Percentiles rank a stretch among this genome's conserved stretches.
These are phyloP conservation scores for Gymnorhina tibicen DNA, from an alignment of 2,113 vertebrate genomes.

Conservation along the genomic window DNA sequence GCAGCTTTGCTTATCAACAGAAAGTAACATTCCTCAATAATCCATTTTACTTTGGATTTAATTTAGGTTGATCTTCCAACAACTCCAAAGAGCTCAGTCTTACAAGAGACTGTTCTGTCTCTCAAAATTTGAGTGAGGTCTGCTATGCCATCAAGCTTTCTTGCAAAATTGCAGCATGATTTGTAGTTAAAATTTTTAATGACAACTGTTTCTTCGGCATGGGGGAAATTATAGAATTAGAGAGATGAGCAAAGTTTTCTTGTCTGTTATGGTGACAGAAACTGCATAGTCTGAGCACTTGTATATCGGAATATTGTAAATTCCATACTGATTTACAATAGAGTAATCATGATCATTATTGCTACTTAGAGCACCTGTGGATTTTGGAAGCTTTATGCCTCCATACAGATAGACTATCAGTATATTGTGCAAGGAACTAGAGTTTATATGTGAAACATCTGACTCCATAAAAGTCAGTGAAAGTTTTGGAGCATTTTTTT, in stretches of 20 bases:
- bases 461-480: background rate
- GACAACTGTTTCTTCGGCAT: background rate
- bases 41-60: background rate
- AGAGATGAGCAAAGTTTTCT: background rate
- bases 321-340: background rate
- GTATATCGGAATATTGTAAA: background rate
- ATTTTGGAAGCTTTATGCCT: background rate
- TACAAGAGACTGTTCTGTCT: background rate
- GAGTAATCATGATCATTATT: too few relatives aligned
- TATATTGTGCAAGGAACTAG: background rate
- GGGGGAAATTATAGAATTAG: background rate
- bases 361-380: background rate
- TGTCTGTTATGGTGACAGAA: background rate
- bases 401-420: background rate
- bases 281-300: background rate
- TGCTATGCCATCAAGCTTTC: background rate
- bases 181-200: background rate
- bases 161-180: background rate
- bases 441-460: background rate
- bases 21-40: background rate
- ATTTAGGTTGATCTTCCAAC: background rate
- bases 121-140: background rate
- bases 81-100: background rate
- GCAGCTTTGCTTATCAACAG: background rate
- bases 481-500: background rate